Evolutionary conservation across 1,140 invertebrate species (phyloP), one percentile per base, ranked within the genome.

Genomic region (Acromyrmex charruanus): DNA sequence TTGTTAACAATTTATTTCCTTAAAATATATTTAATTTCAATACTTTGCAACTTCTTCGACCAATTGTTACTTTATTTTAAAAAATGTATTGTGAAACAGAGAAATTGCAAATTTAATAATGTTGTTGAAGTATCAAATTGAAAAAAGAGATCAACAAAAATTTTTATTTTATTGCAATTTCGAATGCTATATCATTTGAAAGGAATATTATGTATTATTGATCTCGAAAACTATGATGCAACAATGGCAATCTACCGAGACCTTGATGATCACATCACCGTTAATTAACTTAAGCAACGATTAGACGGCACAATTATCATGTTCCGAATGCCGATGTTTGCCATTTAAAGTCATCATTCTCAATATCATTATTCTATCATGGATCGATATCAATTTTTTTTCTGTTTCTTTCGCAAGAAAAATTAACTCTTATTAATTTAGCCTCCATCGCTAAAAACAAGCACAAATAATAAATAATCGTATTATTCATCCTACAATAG

Each of bases 211-310:
- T 14, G 49, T 68, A 18, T 6, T 49, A 14, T 66, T 65, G 58
- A 80, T 77, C 21, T 44, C 39, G 28, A 72, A 28, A 68, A 58
- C 18, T 51, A 18, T 6, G 55, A 12, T 18, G 21, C 80, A 88
- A 68, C 74, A 86, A 10, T 72, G 49, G 28, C 21, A 65, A 53
- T 86, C 49, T 74, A 21, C 14, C 25, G 28, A 51, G 75, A 88
- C 69, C 87, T 75, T 74, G 61, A 59, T 72, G 51, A 59, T 84
- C 72, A 81, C 74, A 49, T 87, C 85, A 44, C 49, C 69, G 84
- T 89, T 89, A 82, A 69, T 90, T 85, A 85, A 89, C 66, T 85
- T 87, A 89, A 90, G 69, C 79, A 75, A 72, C 79, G 85, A 90
- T 89, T 89, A 89, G 66, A 58, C n/a, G 9, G 18, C 66, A 7